Base-by-base conservation (phyloP, 1,140 invertebrate genomes). In the Phthorimaea operculella region DNA sequence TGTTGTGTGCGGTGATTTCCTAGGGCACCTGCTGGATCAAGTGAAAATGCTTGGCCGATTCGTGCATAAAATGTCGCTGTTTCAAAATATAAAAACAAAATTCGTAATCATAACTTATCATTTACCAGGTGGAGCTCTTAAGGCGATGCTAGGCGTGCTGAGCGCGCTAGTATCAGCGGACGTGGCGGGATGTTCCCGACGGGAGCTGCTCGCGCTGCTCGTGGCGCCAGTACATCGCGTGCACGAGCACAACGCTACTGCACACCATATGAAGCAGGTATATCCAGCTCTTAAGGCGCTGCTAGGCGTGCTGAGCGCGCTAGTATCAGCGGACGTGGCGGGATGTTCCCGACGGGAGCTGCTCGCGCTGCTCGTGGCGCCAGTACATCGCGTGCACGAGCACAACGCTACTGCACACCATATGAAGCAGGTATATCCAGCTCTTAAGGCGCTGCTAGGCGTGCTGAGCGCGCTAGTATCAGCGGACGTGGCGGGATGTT, bases 81-180 rank as follows among this genome's bases (percentile, higher is more conserved):
- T n/a, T n/a, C n/a, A n/a, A n/a, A n/a, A n/a, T n/a, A n/a, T n/a
- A n/a, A n/a, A n/a, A n/a, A n/a, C n/a, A n/a, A n/a, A n/a, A n/a
- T n/a, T n/a, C n/a, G n/a, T n/a, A n/a, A n/a, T n/a, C n/a, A n/a
- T n/a, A n/a, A n/a, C 21, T 28, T 6, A 2, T 28, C 21, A 28
- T 28, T 28, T 28, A 52, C 55, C 66, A 93, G 92, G 95, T 49
- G 91, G 93, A 11, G 96, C 96, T 4, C 87, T 99, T 17, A 91
- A 90, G 68, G 93, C 96, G 3, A 93, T 98, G 88, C 86, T 98
- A 52, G 93, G 97, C 62, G 95, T 98, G 65, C 94, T 98, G 76
- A 92, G 95, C 86, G 93, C 95, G 12, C 77, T 99, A 52, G 96
- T 97, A 8, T 87, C 90, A 64, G 92, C 94, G 14, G 90, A 92